Conservation (phyloP, 2,113 vertebrate genomes). For the Triplophysa siluroides region DNA sequence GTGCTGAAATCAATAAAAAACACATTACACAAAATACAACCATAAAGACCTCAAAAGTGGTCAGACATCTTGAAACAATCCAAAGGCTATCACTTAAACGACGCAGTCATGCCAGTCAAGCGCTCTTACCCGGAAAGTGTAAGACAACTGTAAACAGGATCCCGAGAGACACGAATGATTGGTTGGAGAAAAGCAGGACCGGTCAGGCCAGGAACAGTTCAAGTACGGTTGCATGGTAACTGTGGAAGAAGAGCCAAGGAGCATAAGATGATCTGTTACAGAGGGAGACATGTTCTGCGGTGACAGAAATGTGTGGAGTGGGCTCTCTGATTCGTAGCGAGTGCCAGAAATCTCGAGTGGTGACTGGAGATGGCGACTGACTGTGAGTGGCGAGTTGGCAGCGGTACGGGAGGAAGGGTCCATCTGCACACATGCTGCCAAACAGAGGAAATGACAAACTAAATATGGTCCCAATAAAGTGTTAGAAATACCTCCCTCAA, state of each 20-base stretch:
- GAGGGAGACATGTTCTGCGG: conserved; percentile 30
- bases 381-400: conserved; percentile 51
- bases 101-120: not conserved
- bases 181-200: not conserved
- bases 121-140: not conserved
- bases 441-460: conserved; percentile 53
- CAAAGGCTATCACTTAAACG: not conserved
- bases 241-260: conserved; percentile 33
- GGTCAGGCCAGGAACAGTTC: conserved; percentile 22
- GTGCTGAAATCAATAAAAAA: no score
- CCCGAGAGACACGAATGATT: not conserved
- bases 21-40: no score
- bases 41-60: no score
- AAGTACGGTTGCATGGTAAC: conserved; percentile 38
- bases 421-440: conserved; percentile 53
- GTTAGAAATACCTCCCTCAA: conserved; percentile 38
- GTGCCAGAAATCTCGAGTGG: conserved; percentile 48
- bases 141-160: not conserved
- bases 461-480: conserved; percentile 47
- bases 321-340: conserved; percentile 16
- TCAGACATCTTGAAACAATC: not conserved
- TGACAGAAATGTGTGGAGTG: conserved; percentile 42
- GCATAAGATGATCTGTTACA: conserved; percentile 28
- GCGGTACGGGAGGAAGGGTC: conserved; percentile 49
- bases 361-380: conserved; percentile 43